Evolutionary conservation across 1,140 invertebrate species (phyloP).

Genomic region (Cotesia typhae): DNA sequence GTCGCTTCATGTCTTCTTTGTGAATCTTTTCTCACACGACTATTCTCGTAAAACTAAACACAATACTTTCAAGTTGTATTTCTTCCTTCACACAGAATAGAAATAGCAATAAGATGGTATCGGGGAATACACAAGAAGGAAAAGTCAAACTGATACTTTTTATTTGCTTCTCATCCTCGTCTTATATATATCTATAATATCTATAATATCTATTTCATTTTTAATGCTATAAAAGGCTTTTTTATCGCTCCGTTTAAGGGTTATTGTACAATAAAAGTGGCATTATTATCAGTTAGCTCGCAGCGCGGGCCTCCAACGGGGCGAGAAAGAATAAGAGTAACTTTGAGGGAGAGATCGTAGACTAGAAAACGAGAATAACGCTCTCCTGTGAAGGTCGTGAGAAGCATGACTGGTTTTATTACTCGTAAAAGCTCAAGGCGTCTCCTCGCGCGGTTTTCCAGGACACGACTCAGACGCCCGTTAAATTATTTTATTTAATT

Average conservation of each 20-base stretch:
- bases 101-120: neutral
- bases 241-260: constrained; percentile 64
- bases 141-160: neutral
- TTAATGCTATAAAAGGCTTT: constrained; percentile 60
- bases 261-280: constrained; percentile 67
- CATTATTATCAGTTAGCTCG: constrained; percentile 65
- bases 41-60: too few species aligned
- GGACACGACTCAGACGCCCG: constrained; percentile 47
- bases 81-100: too few species aligned
- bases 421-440: constrained; percentile 64
- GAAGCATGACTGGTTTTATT: constrained; percentile 64
- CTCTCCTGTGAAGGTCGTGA: constrained; percentile 48
- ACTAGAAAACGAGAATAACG: constrained; percentile 25
- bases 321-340: constrained; percentile 17
- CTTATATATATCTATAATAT: constrained; percentile 41
- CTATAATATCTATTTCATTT: constrained; percentile 56
- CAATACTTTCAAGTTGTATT: too few species aligned
- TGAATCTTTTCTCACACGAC: neutral
- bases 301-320: constrained; percentile 30
- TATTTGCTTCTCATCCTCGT: constrained; percentile 25
- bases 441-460: constrained; percentile 42
- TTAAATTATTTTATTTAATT: constrained; percentile 2
- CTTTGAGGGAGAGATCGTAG: constrained; percentile 38
- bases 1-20: constrained; percentile 30
- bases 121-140: neutral